A percentile compares a stretch with the other conserved stretches of the same genome.
Conservation (phyloP, 1,140 invertebrate genomes). For the Muscidifurax raptorellus region DNA sequence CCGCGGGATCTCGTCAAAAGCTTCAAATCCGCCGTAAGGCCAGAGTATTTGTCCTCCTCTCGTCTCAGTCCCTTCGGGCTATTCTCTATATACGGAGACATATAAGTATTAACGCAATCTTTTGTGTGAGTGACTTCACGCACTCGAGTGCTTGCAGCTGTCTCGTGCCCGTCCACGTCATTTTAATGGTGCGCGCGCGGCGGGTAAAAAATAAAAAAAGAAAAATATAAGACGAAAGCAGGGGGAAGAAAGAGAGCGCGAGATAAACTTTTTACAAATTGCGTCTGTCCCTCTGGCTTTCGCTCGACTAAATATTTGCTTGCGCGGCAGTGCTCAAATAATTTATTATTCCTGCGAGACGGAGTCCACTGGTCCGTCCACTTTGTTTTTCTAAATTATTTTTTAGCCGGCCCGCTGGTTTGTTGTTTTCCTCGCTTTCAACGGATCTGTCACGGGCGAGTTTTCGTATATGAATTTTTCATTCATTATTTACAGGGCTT, state of each 20-base stretch:
- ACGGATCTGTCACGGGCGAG: no score
- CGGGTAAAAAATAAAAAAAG: no score
- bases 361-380: not conserved
- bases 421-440: not conserved
- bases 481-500: no score
- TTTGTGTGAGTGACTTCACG: not conserved
- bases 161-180: not conserved
- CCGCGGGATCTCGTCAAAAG: not conserved
- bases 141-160: not conserved
- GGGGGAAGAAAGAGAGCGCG: not conserved
- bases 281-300: not conserved
- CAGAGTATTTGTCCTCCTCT: conserved; percentile 12
- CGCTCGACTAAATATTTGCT: conserved; percentile 9
- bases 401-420: not conserved
- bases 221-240: not conserved
- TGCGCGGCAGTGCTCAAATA: not conserved
- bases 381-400: not conserved
- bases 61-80: not conserved
- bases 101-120: not conserved
- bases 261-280: not conserved
- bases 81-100: not conserved
- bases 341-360: conserved; percentile 6
- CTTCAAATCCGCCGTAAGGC: not conserved
- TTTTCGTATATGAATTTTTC: no score
- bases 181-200: not conserved